Evolutionary conservation across 2,888 invertebrate genomes (phyloP), one percentile per base, ranked within the genome.

Genomic region (Drosophila conformis): DNA sequence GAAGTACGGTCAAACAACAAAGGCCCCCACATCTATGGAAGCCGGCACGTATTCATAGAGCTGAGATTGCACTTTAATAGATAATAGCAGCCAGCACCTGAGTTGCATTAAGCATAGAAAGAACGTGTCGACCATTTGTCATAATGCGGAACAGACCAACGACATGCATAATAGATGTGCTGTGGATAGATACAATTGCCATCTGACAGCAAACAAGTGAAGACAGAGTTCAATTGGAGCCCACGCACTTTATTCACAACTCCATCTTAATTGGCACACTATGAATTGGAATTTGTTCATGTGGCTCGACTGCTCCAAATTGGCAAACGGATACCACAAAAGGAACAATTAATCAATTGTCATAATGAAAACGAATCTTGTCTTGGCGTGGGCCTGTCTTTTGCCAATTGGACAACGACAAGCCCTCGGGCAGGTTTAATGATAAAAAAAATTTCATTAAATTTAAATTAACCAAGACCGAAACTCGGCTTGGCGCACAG

Each of bases 321-420:
- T 86, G 76, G 84, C 85, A 62, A 81, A 75, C 77, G 80, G 74
- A 89, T 61, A 80, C 76, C 62, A 64, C 52, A 48, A 67, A 64
- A 64, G 54, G 29, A 48, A 67, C 78, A 89, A 86, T 86, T 86
- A 87, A 86, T 89, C 86, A 89, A 78, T 89, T 83, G 76, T 57
- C 69, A 63, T 63, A 76, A 83, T 83, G 73, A 71, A 82, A 74
- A 69, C 76, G 71, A 74, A 80, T 72, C 74, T 79, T 87, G 66
- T 53, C 53, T 68, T 57, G 31, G 87, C 80, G 88, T 83, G 83
- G 83, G 83, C 60, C 36, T 13, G 51, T 51, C 53, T 33, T 31
- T 40, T 56, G 68, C 53, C 53, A 59, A 78, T 72, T 69, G 85
- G 69, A 57, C 72, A 76, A 49, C 38, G 71, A 82, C 80, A 80